Evolutionary conservation across 2,113 vertebrate species (phyloP).

Genomic region (Machaerirhynchus nigripectus): DNA sequence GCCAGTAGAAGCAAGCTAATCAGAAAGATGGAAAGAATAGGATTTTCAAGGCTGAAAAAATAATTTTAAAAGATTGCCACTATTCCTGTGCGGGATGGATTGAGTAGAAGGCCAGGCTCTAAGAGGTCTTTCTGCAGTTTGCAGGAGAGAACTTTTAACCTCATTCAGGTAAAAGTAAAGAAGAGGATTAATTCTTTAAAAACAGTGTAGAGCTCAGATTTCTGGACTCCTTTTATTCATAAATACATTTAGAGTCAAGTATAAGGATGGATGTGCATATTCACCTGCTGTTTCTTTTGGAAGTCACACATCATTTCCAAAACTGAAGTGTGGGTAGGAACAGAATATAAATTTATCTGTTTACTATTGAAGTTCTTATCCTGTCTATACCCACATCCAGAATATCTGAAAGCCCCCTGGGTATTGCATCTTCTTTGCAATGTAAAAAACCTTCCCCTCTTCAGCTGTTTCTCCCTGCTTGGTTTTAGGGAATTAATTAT

Average conservation of each 20-base stretch:
- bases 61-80: not conserved
- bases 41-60: not conserved
- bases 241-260: not conserved
- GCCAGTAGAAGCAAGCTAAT: not conserved
- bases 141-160: not conserved
- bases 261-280: not conserved
- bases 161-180: not conserved
- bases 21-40: not conserved
- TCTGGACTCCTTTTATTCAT: not conserved
- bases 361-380: not conserved
- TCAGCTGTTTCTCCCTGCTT: slow-evolving; percentile 3
- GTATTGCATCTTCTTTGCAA: not conserved
- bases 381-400: not conserved
- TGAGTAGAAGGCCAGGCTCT: not conserved
- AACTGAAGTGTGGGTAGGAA: not conserved
- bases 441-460: not conserved
- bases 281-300: not conserved
- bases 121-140: not conserved
- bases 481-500: slow-evolving; percentile 8
- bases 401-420: not conserved
- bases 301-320: not conserved
- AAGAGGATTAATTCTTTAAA: not conserved
- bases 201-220: not conserved
- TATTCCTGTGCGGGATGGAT: not conserved
- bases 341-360: not conserved